A percentile compares a stretch with the other conserved stretches of the same genome.
Conservation (phyloP, 2,888 invertebrate species). For the Lumbricus terrestris region DNA sequence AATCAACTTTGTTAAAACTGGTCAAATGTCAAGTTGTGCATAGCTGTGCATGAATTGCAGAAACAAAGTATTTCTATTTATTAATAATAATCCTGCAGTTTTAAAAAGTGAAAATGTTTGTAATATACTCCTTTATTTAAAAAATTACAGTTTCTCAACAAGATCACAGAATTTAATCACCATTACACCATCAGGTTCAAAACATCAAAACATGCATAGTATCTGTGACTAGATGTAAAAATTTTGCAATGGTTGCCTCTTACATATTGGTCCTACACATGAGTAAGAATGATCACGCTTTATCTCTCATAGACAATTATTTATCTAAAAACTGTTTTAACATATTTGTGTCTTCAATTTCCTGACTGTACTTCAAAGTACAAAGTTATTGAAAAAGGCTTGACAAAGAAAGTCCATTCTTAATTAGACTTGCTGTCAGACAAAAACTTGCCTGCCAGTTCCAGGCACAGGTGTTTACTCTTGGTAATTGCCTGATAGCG, state of each 20-base stretch:
- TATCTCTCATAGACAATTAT: background rate
- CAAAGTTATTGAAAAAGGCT: background rate
- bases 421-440: background rate
- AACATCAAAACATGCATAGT: background rate
- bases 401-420: background rate
- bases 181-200: background rate
- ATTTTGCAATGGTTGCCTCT: background rate
- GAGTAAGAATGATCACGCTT: background rate
- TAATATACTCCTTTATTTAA: background rate
- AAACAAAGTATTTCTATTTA: background rate
- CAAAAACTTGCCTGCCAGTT: slow-evolving; percentile 46
- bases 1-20: background rate
- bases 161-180: background rate
- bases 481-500: slow-evolving; percentile 47
- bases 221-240: too few species aligned
- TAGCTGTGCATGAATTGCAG: background rate
- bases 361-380: background rate
- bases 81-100: background rate
- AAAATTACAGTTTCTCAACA: background rate
- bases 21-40: background rate
- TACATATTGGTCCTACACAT: background rate
- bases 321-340: background rate
- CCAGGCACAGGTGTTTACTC: slow-evolving; percentile 50
- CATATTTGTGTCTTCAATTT: background rate
- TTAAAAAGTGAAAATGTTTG: background rate